These are phyloP conservation scores for Anthonomus grandis DNA, from an alignment of 1,140 invertebrate species.

Conservation along the genomic window DNA sequence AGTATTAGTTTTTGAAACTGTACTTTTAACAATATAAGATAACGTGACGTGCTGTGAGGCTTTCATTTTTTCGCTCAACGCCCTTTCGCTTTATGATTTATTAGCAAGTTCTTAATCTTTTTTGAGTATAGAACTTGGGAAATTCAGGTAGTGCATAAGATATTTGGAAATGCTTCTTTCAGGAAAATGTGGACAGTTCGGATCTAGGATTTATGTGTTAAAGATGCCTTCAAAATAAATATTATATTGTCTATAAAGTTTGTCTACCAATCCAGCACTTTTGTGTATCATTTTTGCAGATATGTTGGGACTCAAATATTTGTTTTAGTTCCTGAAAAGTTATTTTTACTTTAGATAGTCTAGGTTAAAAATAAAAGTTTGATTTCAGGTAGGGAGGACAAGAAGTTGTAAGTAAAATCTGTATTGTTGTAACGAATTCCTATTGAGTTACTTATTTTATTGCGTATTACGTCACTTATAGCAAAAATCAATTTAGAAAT, in stretches of 20 bases:
- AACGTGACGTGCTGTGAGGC: conserved; percentile 26
- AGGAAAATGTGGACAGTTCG: conserved; percentile 1
- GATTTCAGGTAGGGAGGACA: conserved; percentile 21
- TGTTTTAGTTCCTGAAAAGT: conserved; percentile 25
- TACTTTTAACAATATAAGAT: conserved; percentile 26
- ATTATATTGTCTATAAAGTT: conserved; percentile 24
- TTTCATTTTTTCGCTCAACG: conserved; percentile 22
- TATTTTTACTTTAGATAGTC: conserved; percentile 10
- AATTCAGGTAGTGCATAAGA: conserved; percentile 25
- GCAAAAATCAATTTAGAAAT: no score
- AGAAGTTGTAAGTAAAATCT: no score
- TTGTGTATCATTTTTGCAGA: conserved; percentile 29
- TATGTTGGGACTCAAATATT: conserved; percentile 26
- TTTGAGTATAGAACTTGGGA: conserved; percentile 22
- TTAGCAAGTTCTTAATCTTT: conserved; percentile 7
- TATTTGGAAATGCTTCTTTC: conserved; percentile 22
- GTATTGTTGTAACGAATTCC: no score
- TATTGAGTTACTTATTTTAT: no score
- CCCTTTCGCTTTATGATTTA: conserved; percentile 21
- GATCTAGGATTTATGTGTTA: conserved; percentile 28
- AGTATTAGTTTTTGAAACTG: conserved; percentile 21
- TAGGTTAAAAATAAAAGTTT: conserved; percentile 28
- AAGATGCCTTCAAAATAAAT: conserved; percentile 26
- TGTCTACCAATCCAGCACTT: conserved; percentile 20
- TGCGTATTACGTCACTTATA: no score